phyloP scores from a whole-genome alignment of 2,888 invertebrate genomes.

The Drepanosiphum platanoidis region DNA sequence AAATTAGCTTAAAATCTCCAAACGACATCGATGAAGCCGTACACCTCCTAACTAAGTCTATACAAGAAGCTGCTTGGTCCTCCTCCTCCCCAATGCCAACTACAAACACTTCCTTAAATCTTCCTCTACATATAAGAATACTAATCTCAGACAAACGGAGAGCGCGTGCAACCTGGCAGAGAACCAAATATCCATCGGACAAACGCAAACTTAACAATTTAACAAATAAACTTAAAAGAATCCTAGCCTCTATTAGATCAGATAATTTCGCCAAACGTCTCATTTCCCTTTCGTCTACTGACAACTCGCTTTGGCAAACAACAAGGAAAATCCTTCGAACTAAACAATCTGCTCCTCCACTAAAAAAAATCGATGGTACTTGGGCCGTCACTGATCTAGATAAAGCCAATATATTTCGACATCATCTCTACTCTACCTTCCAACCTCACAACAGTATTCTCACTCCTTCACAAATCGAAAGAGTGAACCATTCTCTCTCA shows the following conservation, averaged over 20 bases:
- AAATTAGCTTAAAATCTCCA: background rate
- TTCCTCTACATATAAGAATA: constrained; percentile 16
- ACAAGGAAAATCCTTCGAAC: background rate
- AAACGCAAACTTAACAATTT: constrained; percentile 7
- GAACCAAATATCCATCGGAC: background rate
- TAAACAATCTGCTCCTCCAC: background rate
- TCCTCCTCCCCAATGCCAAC: constrained; percentile 16
- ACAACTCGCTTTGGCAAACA: constrained; percentile 3
- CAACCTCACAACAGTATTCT: constrained; percentile 18
- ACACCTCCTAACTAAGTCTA: background rate
- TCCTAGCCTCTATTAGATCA: background rate
- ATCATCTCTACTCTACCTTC: constrained; percentile 26
- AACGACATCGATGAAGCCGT: background rate
- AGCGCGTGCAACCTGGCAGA: background rate
- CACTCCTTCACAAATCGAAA: constrained; percentile 13
- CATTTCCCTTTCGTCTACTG: background rate
- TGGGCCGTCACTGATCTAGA: constrained; percentile 18
- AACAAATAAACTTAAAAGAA: constrained; percentile 14
- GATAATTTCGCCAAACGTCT: constrained; percentile 16
- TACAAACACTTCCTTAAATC: background rate
- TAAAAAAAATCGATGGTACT: constrained; percentile 31
- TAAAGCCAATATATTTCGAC: constrained; percentile 29
- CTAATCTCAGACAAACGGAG: background rate
- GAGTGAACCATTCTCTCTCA: constrained; percentile 13
- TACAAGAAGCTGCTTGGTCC: constrained; percentile 29